Conservation (phyloP, 2,797 vertebrate genomes). For the Coendou prehensilis region DNA sequence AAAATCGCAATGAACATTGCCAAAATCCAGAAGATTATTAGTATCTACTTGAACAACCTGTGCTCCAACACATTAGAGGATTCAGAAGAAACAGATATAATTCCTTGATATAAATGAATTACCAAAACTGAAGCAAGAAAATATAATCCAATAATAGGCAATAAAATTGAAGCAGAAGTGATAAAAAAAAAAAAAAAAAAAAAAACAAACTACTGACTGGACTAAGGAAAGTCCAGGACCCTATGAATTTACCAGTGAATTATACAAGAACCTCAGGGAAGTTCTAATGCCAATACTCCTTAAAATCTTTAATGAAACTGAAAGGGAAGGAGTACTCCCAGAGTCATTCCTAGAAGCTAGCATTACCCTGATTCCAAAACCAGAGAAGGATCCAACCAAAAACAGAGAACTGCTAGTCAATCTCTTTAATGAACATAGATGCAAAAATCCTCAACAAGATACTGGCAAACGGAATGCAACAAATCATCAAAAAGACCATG, state of each 20-base stretch:
- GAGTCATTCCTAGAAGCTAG: not conserved
- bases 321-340: not conserved
- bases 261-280: not conserved
- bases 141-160: not conserved
- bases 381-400: not conserved
- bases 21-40: not conserved
- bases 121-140: not conserved
- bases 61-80: not conserved
- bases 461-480: not conserved
- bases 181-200: not conserved
- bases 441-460: not conserved
- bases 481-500: not conserved
- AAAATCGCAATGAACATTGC: not conserved
- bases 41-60: not conserved
- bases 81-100: not conserved
- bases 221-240: not conserved
- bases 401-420: no score
- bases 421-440: not conserved
- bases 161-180: not conserved
- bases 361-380: not conserved
- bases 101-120: not conserved
- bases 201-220: no score
- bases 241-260: not conserved
- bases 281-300: not conserved
- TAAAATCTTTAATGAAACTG: not conserved